Percentiles rank a stretch among this genome's conserved stretches.
These are phyloP conservation scores for Branchipolynoe longqiensis DNA, from an alignment of 2,888 invertebrate species.

Conservation along the genomic window DNA sequence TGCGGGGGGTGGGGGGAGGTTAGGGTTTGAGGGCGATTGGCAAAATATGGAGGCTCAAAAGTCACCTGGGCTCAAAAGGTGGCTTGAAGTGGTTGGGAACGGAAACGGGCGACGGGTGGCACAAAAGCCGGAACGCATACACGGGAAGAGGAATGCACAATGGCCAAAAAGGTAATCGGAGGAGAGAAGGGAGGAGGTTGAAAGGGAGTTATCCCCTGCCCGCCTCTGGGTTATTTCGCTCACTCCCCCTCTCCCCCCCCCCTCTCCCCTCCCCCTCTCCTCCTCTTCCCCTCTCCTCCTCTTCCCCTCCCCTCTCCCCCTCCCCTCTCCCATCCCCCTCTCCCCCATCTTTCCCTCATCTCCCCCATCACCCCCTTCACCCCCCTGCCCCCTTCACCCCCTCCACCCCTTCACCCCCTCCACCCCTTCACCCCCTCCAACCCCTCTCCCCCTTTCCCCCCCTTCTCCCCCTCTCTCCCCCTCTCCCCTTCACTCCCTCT, in stretches of 20 bases:
- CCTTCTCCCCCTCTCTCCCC: not conserved
- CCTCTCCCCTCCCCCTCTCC: no score
- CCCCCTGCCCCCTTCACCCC: not conserved
- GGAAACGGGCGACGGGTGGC: not conserved
- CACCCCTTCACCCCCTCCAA: no score
- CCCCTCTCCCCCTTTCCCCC: not conserved
- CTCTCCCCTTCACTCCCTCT: not conserved
- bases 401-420: not conserved
- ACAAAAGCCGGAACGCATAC: slow-evolving; percentile 12
- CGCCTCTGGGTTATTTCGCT: not conserved
- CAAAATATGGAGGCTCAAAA: not conserved
- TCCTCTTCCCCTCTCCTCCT: no score
- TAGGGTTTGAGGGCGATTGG: slow-evolving; percentile 12
- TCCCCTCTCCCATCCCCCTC: not conserved
- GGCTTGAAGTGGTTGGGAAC: not conserved
- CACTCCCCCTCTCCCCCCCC: not conserved
- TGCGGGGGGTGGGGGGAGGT: no score
- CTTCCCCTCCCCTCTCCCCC: not conserved
- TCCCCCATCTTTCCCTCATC: not conserved
- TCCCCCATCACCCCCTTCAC: not conserved
- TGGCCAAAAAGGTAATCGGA: not conserved
- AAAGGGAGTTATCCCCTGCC: not conserved
- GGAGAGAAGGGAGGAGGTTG: not conserved
- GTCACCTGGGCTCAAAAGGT: not conserved
- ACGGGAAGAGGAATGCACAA: no score